A percentile compares a stretch with the other conserved stretches of the same genome.
phyloP scores from a whole-genome alignment of 2,888 invertebrate genomes.

The Zelleria hepariella region DNA sequence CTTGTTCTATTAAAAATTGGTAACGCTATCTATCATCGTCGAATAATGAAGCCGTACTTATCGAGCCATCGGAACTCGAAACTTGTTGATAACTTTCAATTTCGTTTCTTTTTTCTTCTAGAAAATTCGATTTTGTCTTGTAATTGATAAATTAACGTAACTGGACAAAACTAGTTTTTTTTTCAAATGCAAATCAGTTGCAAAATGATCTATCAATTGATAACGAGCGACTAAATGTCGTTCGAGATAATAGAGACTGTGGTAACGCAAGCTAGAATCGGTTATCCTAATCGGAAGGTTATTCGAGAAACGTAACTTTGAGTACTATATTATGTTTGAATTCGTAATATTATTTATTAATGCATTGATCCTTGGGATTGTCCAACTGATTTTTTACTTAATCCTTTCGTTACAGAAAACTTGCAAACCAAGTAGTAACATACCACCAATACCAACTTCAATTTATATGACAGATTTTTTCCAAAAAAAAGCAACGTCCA shows the following conservation, averaged over 20 bases:
- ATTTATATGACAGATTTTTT: too few relatives aligned
- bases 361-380: too few relatives aligned
- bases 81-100: constrained; percentile 1
- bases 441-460: too few relatives aligned
- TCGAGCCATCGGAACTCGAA: not conserved
- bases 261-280: not conserved
- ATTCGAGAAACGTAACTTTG: too few relatives aligned
- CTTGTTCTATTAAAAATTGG: not conserved
- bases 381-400: too few relatives aligned
- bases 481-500: too few relatives aligned
- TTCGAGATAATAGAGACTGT: not conserved
- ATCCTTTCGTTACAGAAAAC: too few relatives aligned
- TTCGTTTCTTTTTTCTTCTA: not conserved
- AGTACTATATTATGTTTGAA: too few relatives aligned
- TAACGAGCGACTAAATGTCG: not conserved
- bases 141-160: not conserved
- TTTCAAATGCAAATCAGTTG: not conserved
- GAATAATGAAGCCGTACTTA: not conserved
- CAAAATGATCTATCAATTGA: not conserved
- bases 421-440: too few relatives aligned
- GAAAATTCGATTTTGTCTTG: not conserved
- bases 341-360: too few relatives aligned
- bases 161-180: not conserved
- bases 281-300: not conserved
- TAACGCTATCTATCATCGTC: not conserved